Evolutionary conservation across 2,888 invertebrate genomes (phyloP).

Genomic region (Linnaemya vulpina): DNA sequence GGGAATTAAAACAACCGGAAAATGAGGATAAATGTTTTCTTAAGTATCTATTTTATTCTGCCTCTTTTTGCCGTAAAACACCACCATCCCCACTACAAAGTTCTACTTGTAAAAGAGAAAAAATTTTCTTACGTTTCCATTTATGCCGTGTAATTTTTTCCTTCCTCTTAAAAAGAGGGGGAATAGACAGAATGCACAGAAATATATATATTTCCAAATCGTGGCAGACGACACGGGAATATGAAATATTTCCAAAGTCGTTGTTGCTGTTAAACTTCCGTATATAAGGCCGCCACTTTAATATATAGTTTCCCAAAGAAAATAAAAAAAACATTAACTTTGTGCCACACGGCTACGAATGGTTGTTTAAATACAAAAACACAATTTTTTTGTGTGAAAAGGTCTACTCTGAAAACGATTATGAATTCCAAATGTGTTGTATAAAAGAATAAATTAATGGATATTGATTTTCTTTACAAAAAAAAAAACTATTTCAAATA

Average conservation of each 20-base stretch:
- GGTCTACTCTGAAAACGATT: slow-evolving; percentile 58
- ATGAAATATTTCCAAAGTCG: slow-evolving; percentile 66
- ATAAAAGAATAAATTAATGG: slow-evolving; percentile 21
- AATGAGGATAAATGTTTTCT: slow-evolving; percentile 69
- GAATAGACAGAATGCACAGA: neutral
- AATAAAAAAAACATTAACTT: slow-evolving; percentile 25
- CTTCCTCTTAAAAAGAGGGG: neutral
- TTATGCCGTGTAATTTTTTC: slow-evolving; percentile 38
- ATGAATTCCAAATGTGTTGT: slow-evolving; percentile 68
- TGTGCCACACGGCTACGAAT: slow-evolving; percentile 44
- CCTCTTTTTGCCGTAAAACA: neutral
- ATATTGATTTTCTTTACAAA: slow-evolving; percentile 65
- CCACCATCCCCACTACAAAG: neutral
- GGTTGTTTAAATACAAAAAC: slow-evolving; percentile 39
- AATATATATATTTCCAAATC: slow-evolving; percentile 13
- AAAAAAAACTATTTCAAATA: neutral
- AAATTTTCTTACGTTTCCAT: slow-evolving; percentile 41
- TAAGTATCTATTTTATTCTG: slow-evolving; percentile 48
- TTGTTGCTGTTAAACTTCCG: slow-evolving; percentile 48
- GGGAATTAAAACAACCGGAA: slow-evolving; percentile 64
- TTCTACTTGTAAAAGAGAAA: neutral
- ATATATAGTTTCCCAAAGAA: slow-evolving; percentile 22
- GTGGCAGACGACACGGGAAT: slow-evolving; percentile 68
- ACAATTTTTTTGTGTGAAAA: slow-evolving; percentile 29
- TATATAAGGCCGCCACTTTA: slow-evolving; percentile 57